Conservation (phyloP, 2,797 vertebrate species). For the Chelon labrosus region DNA sequence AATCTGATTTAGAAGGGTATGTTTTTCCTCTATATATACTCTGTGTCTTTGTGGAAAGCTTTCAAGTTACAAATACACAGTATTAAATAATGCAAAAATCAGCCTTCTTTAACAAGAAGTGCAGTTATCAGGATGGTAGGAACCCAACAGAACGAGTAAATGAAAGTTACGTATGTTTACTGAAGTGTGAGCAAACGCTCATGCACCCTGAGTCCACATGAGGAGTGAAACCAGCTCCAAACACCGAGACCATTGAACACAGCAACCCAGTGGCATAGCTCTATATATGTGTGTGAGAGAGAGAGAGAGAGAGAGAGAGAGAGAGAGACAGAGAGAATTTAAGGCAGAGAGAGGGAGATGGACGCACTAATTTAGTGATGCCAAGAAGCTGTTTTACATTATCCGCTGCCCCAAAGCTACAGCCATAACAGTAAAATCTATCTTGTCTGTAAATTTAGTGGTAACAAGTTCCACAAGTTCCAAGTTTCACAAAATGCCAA, state of each 20-base stretch:
- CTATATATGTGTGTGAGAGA: conserved; percentile 21
- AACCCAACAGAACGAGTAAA: conserved; percentile 43
- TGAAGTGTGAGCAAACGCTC: conserved; percentile 60
- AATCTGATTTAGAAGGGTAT: conserved; percentile 1
- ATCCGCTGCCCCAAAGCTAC: conserved; percentile 60
- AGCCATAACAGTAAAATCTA: conserved; percentile 63
- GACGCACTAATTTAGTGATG: conserved; percentile 63
- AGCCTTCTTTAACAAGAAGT: conserved; percentile 22
- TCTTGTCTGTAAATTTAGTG: conserved; percentile 70
- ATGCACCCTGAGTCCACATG: conserved; percentile 56
- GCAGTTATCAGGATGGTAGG: conserved; percentile 54
- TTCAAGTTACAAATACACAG: conserved; percentile 8
- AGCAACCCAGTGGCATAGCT: conserved; percentile 57
- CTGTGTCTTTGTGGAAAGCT: conserved; percentile 15
- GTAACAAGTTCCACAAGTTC: conserved; percentile 63
- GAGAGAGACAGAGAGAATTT: conserved; percentile 37
- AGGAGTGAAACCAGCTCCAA: conserved; percentile 63
- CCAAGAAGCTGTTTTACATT: conserved; percentile 76
- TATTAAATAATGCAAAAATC: conserved; percentile 22
- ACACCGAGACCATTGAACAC: conserved; percentile 58
- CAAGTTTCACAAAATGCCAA: conserved; percentile 47
- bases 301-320: conserved; percentile 31
- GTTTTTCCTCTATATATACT: not conserved
- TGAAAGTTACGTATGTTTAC: conserved; percentile 62
- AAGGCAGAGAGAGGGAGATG: conserved; percentile 40